Conservation (phyloP, 1,140 invertebrate genomes). For the Rhopalosiphum padi region DNA sequence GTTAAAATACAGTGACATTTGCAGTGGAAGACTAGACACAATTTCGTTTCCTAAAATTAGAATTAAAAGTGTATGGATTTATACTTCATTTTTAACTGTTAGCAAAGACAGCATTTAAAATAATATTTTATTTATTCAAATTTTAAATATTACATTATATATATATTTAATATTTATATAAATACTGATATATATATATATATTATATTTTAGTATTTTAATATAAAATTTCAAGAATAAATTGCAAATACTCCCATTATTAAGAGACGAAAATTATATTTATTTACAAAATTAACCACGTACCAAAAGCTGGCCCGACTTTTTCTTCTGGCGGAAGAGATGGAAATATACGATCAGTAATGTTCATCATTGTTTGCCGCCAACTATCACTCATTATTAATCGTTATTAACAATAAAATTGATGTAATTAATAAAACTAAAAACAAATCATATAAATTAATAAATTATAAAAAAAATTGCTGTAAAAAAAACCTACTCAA, state of each 20-base stretch:
- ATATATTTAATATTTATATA: too few relatives aligned
- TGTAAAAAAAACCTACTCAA: too few relatives aligned
- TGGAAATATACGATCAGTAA: constrained; percentile 56
- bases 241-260: not conserved
- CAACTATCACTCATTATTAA: constrained; percentile 40
- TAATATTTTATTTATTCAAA: not conserved
- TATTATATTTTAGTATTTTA: not conserved
- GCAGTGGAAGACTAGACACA: constrained; percentile 76
- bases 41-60: constrained; percentile 61
- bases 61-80: constrained; percentile 4
- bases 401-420: not conserved
- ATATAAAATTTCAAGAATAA: not conserved
- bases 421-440: not conserved
- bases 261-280: not conserved
- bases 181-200: too few relatives aligned
- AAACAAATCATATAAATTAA: not conserved
- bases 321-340: not conserved
- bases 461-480: not conserved
- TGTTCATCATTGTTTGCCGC: constrained; percentile 53
- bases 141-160: too few relatives aligned
- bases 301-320: constrained; percentile 31
- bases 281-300: not conserved
- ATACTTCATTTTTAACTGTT: not conserved
- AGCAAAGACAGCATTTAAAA: not conserved
- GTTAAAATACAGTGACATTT: constrained; percentile 86